Conservation (phyloP, 2,888 invertebrate species). For the Sminthurinus aureus region DNA sequence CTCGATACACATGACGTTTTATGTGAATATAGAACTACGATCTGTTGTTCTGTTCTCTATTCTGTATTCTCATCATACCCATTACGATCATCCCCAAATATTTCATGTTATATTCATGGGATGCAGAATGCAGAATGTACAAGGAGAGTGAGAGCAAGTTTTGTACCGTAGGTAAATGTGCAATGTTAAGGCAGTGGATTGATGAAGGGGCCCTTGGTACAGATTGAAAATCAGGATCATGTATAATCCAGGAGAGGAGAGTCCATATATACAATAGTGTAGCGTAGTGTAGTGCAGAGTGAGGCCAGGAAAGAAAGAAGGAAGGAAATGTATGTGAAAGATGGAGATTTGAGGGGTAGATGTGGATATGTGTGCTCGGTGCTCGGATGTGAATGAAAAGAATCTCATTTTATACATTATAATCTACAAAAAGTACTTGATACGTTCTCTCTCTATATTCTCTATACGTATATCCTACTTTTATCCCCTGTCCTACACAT, state of each 20-base stretch:
- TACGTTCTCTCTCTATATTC: background rate
- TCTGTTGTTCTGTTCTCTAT: background rate
- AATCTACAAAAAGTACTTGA: background rate
- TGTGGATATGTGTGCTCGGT: background rate
- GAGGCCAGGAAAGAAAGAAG: background rate
- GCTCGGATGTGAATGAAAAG: background rate
- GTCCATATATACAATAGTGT: background rate
- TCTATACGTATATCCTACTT: too few species aligned
- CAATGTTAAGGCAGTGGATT: background rate
- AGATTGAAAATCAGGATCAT: slow-evolving; percentile 33
- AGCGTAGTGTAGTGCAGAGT: too few species aligned
- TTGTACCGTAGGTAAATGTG: background rate
- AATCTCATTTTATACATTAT: slow-evolving; percentile 7
- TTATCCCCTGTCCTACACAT: too few species aligned
- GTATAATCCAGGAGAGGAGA: slow-evolving; percentile 22
- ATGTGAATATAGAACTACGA: background rate
- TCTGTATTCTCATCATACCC: slow-evolving; percentile 5
- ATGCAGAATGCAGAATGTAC: background rate
- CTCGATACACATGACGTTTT: background rate
- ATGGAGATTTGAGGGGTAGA: slow-evolving; percentile 5
- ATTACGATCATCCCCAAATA: slow-evolving; percentile 4
- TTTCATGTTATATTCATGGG: slow-evolving; percentile 4
- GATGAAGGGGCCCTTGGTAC: slow-evolving; percentile 21
- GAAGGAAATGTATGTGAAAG: background rate
- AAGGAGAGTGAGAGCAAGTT: background rate